Evolutionary conservation across 2,888 invertebrate species (phyloP).

Genomic region (Synanthedon myopaeformis): DNA sequence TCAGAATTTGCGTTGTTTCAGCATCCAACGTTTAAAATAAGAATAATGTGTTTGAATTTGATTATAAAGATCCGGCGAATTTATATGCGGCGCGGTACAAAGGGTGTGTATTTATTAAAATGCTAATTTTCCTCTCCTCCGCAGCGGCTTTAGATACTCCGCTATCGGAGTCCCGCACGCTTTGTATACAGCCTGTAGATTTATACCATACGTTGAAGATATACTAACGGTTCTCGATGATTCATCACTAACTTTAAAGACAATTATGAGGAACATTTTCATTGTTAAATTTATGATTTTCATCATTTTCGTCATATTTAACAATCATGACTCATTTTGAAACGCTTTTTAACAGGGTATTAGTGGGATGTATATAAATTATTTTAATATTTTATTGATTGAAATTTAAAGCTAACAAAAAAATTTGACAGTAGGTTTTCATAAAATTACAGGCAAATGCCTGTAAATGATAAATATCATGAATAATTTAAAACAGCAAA

Average conservation of each 20-base stretch:
- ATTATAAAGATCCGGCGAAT: slow-evolving; percentile 65
- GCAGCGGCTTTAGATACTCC: slow-evolving; percentile 54
- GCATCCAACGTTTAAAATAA: slow-evolving; percentile 16
- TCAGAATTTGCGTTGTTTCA: not conserved
- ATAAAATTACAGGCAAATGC: no score
- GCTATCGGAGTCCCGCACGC: slow-evolving; percentile 64
- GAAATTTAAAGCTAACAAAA: no score
- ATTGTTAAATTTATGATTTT: no score
- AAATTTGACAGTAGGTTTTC: no score
- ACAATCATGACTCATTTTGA: no score
- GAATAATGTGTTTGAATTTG: slow-evolving; percentile 65
- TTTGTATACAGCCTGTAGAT: slow-evolving; percentile 64
- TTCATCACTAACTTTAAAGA: not conserved
- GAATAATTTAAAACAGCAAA: no score
- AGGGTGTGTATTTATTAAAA: slow-evolving; percentile 72
- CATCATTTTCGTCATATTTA: no score
- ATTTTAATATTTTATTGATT: no score
- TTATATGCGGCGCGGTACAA: slow-evolving; percentile 63
- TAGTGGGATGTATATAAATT: no score
- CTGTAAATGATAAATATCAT: no score
- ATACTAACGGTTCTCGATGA: slow-evolving; percentile 33
- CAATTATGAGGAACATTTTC: no score
- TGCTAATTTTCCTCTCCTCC: slow-evolving; percentile 65
- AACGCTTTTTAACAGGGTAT: no score
- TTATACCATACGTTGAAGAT: slow-evolving; percentile 51